A percentile compares a stretch with the other conserved stretches of the same genome.
Conservation (phyloP, 2,888 invertebrate genomes). For the Polymixis flavicincta region DNA sequence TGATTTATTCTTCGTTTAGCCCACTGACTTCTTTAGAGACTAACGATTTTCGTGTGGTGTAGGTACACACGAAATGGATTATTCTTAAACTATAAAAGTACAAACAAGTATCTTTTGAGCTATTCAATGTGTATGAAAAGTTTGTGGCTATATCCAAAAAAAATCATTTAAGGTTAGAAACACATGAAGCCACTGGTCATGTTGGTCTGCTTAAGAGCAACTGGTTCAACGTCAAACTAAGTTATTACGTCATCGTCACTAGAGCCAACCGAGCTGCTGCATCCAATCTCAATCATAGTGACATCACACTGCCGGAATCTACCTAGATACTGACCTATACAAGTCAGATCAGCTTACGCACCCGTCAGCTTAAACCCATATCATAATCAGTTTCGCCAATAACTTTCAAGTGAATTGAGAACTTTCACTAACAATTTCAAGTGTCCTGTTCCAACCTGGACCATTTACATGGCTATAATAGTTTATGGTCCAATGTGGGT, state of each 20-base stretch:
- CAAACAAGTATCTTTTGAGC: not conserved
- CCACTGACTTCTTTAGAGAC: not conserved
- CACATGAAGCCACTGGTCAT: no score
- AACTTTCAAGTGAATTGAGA: not conserved
- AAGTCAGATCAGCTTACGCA: not conserved
- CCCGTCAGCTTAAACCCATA: not conserved
- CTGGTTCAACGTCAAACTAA: not conserved
- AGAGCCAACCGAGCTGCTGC: not conserved
- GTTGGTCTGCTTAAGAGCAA: no score
- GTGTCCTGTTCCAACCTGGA: constrained; percentile 11
- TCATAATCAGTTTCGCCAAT: not conserved
- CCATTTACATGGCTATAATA: constrained; percentile 40
- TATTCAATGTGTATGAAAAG: no score
- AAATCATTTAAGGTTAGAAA: not conserved
- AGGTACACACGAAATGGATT: not conserved
- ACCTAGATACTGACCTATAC: not conserved
- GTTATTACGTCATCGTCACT: not conserved
- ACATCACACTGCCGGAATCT: constrained; percentile 3
- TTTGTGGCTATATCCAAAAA: not conserved
- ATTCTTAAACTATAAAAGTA: not conserved
- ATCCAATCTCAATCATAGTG: not conserved
- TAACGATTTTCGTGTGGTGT: no score
- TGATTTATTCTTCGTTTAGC: no score
- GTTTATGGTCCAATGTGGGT: constrained; percentile 45
- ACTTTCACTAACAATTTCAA: constrained; percentile 44